phyloP scores from a whole-genome alignment of 2,888 invertebrate genomes.

The Epinotia demarniana region DNA sequence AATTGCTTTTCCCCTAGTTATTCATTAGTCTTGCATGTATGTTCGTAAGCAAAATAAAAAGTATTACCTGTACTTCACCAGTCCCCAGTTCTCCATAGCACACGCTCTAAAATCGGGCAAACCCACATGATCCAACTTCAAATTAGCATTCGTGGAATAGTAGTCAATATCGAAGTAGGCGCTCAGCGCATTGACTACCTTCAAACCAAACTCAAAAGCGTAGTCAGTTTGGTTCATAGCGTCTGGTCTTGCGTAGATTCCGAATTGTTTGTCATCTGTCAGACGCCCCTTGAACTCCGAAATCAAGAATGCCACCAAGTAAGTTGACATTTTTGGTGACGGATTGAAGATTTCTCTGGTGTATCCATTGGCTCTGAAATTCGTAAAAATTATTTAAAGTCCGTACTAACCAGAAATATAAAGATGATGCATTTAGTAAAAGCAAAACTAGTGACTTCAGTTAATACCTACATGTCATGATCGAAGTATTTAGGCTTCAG shows the following conservation, averaged over 20 bases:
- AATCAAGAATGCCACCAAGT: slow-evolving; percentile 92
- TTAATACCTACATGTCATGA: too few relatives aligned
- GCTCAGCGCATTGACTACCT: slow-evolving; percentile 79
- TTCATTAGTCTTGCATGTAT: too few relatives aligned
- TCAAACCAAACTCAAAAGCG: slow-evolving; percentile 85
- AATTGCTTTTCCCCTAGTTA: too few relatives aligned
- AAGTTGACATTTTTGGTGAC: slow-evolving; percentile 91
- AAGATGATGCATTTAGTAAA: too few relatives aligned
- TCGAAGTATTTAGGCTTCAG: too few relatives aligned
- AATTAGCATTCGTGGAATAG: slow-evolving; percentile 80
- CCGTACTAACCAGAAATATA: too few relatives aligned
- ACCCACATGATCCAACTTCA: slow-evolving; percentile 93
- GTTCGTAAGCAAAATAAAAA: too few relatives aligned
- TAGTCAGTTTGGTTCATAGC: slow-evolving; percentile 87
- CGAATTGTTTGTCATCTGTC: slow-evolving; percentile 70
- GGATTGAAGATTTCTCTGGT: slow-evolving; percentile 85
- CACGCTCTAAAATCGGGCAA: slow-evolving; percentile 93
- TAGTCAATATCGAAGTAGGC: slow-evolving; percentile 85
- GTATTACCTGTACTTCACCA: slow-evolving; percentile 90
- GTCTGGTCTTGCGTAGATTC: slow-evolving; percentile 88
- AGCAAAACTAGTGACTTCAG: too few relatives aligned
- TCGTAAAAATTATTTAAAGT: background rate
- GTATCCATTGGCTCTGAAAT: slow-evolving; percentile 83
- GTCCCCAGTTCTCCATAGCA: slow-evolving; percentile 97
- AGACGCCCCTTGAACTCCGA: slow-evolving; percentile 86